Evolutionary conservation across 2,888 invertebrate genomes (phyloP).

Genomic region (Chrysomela aeneicollis): DNA sequence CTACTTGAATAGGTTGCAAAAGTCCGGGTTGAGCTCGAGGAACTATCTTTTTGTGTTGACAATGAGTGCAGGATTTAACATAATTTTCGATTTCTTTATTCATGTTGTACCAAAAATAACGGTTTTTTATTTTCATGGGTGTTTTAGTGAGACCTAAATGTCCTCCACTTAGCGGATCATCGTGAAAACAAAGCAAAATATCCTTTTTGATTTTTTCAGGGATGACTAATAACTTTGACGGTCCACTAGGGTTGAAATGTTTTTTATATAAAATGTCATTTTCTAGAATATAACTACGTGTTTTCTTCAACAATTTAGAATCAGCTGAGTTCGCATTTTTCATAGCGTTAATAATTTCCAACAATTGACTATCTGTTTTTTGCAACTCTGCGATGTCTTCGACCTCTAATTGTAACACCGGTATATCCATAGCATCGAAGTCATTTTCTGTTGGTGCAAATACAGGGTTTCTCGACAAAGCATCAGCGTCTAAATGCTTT

Average conservation of each 20-base stretch:
- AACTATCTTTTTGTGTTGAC: too few species aligned
- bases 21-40: too few species aligned
- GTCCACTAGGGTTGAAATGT: background rate
- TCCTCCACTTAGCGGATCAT: background rate
- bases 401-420: too few species aligned
- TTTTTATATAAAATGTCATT: conserved; percentile 1
- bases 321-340: background rate
- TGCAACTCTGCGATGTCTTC: conserved; percentile 9
- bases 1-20: too few species aligned
- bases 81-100: too few species aligned
- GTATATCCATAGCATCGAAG: too few species aligned
- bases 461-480: too few species aligned
- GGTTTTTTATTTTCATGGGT: background rate
- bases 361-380: background rate
- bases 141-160: conserved; percentile 4
- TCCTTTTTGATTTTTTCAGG: background rate
- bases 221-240: background rate
- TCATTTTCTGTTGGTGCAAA: too few species aligned
- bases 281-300: background rate
- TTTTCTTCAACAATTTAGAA: too few species aligned
- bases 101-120: too few species aligned
- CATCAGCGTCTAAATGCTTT: too few species aligned
- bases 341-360: background rate
- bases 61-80: too few species aligned
- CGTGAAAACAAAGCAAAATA: background rate